Evolutionary conservation across 2,888 invertebrate genomes (phyloP).

Genomic region (Enchytraeus crypticus): DNA sequence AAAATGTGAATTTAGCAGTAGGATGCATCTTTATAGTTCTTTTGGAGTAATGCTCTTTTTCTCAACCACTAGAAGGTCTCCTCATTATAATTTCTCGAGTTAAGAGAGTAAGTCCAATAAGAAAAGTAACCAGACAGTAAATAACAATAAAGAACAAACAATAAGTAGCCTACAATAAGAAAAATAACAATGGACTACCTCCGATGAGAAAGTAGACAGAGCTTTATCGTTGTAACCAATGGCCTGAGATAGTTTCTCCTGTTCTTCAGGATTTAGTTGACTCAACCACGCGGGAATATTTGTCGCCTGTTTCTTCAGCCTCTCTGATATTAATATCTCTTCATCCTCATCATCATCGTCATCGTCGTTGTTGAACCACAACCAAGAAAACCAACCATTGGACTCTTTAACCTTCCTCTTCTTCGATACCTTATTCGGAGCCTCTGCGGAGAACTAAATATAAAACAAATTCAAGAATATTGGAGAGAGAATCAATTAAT

Average conservation of each 20-base stretch:
- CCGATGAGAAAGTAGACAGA: not conserved
- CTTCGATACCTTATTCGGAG: conserved; percentile 33
- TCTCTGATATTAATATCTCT: conserved; percentile 25
- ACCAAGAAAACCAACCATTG: conserved; percentile 16
- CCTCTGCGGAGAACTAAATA: conserved; percentile 33
- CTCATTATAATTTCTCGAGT: not conserved
- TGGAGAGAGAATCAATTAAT: no score
- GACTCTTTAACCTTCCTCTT: conserved; percentile 22
- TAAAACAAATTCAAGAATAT: no score
- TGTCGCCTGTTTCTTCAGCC: conserved; percentile 50
- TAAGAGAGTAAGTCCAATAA: not conserved
- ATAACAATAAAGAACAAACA: not conserved
- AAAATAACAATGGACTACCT: not conserved
- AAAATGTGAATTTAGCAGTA: not conserved
- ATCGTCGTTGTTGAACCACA: conserved; percentile 9
- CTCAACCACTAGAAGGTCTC: no score
- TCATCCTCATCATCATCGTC: conserved; percentile 22
- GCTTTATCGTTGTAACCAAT: conserved; percentile 56
- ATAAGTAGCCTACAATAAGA: not conserved
- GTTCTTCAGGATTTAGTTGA: conserved; percentile 60
- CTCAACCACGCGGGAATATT: conserved; percentile 52
- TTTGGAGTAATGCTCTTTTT: no score
- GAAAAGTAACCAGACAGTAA: not conserved
- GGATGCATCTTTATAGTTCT: no score
- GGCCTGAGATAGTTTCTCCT: conserved; percentile 57